Evolutionary conservation across 1,140 invertebrate genomes (phyloP).

Genomic region (Pissodes strobi): DNA sequence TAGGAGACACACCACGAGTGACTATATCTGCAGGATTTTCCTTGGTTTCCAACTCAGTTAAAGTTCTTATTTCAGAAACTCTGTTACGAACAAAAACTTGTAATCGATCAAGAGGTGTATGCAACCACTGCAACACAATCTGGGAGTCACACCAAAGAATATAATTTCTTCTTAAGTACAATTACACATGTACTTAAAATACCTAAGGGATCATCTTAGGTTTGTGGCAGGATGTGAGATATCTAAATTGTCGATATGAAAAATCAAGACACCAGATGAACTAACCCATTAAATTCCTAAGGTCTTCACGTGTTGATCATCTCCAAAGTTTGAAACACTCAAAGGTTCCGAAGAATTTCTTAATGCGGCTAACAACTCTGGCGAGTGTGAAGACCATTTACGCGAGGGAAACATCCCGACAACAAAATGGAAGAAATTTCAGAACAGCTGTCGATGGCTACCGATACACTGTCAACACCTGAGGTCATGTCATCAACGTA

Average conservation of each 20-base stretch:
- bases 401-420: not conserved
- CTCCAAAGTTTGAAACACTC: too few relatives aligned
- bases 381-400: not conserved
- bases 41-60: constrained; percentile 19
- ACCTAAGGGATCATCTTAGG: not conserved
- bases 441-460: not conserved
- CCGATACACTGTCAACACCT: not conserved
- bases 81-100: constrained; percentile 53
- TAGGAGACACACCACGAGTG: constrained; percentile 39
- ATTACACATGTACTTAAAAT: not conserved
- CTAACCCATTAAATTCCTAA: not conserved
- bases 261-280: too few relatives aligned
- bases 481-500: not conserved
- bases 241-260: not conserved
- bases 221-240: not conserved
- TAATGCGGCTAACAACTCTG: not conserved
- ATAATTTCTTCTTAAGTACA: not conserved
- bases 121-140: not conserved
- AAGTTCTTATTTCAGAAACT: constrained; percentile 46
- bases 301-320: not conserved
- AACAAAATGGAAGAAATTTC: not conserved
- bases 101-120: constrained; percentile 21
- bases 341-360: not conserved
- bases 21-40: constrained; percentile 51
- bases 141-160: not conserved